These are phyloP conservation scores for Apamea epomidion DNA, from an alignment of 2,888 invertebrate species.

Conservation along the genomic window DNA sequence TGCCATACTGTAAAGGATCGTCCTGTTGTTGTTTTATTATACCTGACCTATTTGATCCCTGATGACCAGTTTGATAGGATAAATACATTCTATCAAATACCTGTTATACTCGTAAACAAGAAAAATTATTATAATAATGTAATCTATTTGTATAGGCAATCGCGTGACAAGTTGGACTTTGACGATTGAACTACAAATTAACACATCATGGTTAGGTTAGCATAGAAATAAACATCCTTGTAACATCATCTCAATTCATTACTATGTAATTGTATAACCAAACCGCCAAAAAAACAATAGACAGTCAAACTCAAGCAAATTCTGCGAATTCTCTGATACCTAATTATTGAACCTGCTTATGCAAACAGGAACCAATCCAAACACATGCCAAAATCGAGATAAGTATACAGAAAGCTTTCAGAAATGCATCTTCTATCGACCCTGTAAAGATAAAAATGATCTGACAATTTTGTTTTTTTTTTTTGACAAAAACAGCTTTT, in stretches of 20 bases:
- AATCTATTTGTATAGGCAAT: not conserved
- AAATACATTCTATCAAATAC: no score
- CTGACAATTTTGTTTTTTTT: no score
- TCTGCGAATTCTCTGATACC: not conserved
- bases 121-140: no score
- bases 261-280: not conserved
- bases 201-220: not conserved
- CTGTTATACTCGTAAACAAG: no score
- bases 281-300: constrained; percentile 12
- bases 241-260: not conserved
- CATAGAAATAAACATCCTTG: not conserved
- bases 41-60: no score
- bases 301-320: not conserved
- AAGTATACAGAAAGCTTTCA: no score
- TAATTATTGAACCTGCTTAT: not conserved
- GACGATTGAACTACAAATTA: constrained; percentile 13
- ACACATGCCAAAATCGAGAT: no score
- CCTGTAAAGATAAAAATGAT: no score
- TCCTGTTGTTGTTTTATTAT: not conserved
- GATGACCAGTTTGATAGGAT: no score
- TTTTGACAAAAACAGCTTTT: no score
- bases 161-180: constrained; percentile 10
- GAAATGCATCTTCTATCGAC: no score
- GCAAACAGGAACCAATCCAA: no score
- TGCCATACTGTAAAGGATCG: not conserved